Evolutionary conservation across 2,113 vertebrate species (phyloP).

Genomic region (Octodon degus): DNA sequence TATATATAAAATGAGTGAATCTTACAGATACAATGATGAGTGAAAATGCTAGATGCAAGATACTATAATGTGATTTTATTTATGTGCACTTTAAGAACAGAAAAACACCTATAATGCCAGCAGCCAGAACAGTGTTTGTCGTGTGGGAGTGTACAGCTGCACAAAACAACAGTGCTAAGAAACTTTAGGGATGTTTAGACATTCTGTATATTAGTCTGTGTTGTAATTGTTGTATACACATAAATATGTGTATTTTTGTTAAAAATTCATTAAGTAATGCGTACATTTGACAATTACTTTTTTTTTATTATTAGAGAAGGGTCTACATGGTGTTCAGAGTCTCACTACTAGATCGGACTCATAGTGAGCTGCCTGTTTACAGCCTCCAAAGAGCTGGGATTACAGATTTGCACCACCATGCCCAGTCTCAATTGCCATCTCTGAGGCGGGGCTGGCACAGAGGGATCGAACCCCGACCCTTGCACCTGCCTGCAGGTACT

Average conservation of each 20-base stretch:
- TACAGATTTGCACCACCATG: no score
- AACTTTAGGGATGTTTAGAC: not conserved
- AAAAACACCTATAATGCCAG: not conserved
- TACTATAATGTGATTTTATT: not conserved
- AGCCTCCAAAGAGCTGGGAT: no score
- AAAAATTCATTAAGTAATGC: not conserved
- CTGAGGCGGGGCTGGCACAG: no score
- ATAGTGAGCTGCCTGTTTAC: no score
- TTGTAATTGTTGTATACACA: not conserved
- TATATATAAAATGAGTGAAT: not conserved
- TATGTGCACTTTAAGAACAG: not conserved
- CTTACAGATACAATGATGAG: not conserved
- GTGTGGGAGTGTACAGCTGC: not conserved
- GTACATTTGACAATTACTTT: constrained; percentile 28
- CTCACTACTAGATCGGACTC: no score
- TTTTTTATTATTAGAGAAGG: no score
- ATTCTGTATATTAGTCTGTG: not conserved
- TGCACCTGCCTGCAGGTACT: no score
- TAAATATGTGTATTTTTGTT: not conserved
- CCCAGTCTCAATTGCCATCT: no score
- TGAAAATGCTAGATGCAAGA: not conserved
- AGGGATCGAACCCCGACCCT: no score
- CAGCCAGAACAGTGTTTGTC: not conserved
- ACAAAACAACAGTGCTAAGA: not conserved
- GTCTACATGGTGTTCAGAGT: no score